Percentiles rank a stretch among this genome's conserved stretches.
phyloP scores from a whole-genome alignment of 2,113 vertebrate species.

The Amazona guildingii region DNA sequence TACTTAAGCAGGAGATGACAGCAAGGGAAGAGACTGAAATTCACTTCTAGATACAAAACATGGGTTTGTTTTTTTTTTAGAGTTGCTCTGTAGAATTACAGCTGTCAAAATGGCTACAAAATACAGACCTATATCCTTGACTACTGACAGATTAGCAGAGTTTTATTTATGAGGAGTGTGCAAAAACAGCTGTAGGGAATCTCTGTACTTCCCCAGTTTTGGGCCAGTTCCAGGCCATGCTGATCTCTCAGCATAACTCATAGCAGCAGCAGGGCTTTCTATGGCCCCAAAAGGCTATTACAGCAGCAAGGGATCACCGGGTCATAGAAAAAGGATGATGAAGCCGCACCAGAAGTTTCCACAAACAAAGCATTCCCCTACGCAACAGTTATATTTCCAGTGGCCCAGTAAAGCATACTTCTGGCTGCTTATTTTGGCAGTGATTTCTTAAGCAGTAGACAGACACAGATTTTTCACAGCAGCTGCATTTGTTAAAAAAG shows the following conservation, averaged over 20 bases:
- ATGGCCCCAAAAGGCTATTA: slow-evolving; percentile 25
- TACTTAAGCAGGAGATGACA: neutral
- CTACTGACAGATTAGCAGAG: slow-evolving; percentile 6
- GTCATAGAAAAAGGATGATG: slow-evolving; percentile 1
- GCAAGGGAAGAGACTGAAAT: neutral
- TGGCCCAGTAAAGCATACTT: neutral
- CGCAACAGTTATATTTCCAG: neutral
- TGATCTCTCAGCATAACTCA: slow-evolving; percentile 41
- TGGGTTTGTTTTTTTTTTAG: neutral
- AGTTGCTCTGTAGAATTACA: slow-evolving; percentile 2
- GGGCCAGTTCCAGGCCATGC: slow-evolving; percentile 7
- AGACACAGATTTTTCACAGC: neutral
- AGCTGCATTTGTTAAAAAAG: neutral
- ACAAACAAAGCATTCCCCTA: neutral
- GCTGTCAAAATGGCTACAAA: slow-evolving; percentile 17
- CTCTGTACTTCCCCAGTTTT: neutral
- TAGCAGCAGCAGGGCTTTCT: slow-evolving; percentile 46
- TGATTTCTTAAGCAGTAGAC: slow-evolving; percentile 29
- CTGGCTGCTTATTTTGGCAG: slow-evolving; percentile 30
- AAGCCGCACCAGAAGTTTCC: slow-evolving; percentile 21
- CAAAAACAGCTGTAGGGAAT: slow-evolving; percentile 7
- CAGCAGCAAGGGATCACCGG: slow-evolving; percentile 18
- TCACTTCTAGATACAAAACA: neutral
- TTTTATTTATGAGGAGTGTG: slow-evolving; percentile 7
- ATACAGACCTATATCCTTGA: neutral